Conservation (phyloP, 2,888 invertebrate genomes). For the Cynaeus angustus region DNA sequence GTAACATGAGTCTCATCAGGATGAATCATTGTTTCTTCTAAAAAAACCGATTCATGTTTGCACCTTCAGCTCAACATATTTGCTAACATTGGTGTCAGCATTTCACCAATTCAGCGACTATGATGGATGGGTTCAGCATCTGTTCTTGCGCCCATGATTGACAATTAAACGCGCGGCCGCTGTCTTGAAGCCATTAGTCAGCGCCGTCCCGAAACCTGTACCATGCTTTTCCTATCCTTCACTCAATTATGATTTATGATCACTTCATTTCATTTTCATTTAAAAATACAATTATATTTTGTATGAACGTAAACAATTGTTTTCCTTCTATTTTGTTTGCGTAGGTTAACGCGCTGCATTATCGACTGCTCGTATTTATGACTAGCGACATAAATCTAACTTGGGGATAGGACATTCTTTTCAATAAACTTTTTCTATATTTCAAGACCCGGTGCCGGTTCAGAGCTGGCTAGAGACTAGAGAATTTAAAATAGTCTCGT, state of each 20-base stretch:
- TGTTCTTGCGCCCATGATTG: conserved; percentile 62
- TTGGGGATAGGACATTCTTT: neutral
- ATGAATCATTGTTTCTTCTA: neutral
- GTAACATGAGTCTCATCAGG: neutral
- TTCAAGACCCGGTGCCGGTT: too few relatives aligned
- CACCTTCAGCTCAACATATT: conserved; percentile 48
- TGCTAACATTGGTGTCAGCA: conserved; percentile 54
- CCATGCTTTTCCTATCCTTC: conserved; percentile 42
- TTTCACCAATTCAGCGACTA: conserved; percentile 53
- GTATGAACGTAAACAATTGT: conserved; percentile 37
- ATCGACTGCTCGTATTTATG: conserved; percentile 9
- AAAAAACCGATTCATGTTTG: conserved; percentile 2
- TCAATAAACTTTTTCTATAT: neutral
- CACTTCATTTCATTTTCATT: conserved; percentile 40
- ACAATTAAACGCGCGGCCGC: conserved; percentile 63
- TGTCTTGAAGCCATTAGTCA: conserved; percentile 64
- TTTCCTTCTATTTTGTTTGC: conserved; percentile 12
- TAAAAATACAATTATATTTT: conserved; percentile 36
- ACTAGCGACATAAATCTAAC: conserved; percentile 14
- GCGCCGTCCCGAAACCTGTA: conserved; percentile 49
- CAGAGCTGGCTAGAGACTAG: too few relatives aligned
- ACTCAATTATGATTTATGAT: conserved; percentile 52
- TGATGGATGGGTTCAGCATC: conserved; percentile 61
- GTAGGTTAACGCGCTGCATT: neutral
- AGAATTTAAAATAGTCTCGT: neutral